A percentile compares a stretch with the other conserved stretches of the same genome.
Evolutionary conservation across 2,888 invertebrate species (phyloP).

Genomic region (Lagria hirta): DNA sequence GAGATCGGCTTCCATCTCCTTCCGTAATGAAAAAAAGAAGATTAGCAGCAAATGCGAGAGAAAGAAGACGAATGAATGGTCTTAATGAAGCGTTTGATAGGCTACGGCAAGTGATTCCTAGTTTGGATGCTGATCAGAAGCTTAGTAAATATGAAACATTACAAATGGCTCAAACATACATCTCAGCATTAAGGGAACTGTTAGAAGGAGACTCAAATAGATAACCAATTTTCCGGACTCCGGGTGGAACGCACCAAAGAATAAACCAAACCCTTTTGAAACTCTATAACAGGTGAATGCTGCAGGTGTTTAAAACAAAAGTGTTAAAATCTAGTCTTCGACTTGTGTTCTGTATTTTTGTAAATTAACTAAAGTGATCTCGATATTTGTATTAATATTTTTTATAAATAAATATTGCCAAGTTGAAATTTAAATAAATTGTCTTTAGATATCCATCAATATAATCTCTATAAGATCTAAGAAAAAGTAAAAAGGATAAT

Average conservation of each 20-base stretch:
- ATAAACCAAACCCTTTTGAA: conserved; percentile 2
- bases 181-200: conserved; percentile 67
- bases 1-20: conserved; percentile 47
- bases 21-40: conserved; percentile 63
- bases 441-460: too few species aligned
- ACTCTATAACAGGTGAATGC: conserved; percentile 9
- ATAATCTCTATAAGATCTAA: too few species aligned
- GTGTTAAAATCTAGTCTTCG: conserved; percentile 14
- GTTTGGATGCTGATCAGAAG: conserved; percentile 67
- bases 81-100: conserved; percentile 73
- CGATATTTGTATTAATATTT: conserved; percentile 5
- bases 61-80: conserved; percentile 71
- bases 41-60: conserved; percentile 71
- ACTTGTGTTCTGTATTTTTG: conserved; percentile 1
- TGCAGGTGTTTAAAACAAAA: conserved; percentile 4
- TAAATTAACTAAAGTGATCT: conserved; percentile 6
- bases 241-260: too few species aligned
- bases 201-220: conserved; percentile 48
- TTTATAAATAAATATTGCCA: conserved; percentile 9
- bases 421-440: too few species aligned
- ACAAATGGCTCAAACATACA: conserved; percentile 77
- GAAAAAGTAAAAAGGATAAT: too few species aligned
- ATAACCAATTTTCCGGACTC: too few species aligned
- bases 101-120: conserved; percentile 68
- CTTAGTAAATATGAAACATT: conserved; percentile 76